phyloP scores from a whole-genome alignment of 2,113 vertebrate genomes.

The Lophotis ruficrista region DNA sequence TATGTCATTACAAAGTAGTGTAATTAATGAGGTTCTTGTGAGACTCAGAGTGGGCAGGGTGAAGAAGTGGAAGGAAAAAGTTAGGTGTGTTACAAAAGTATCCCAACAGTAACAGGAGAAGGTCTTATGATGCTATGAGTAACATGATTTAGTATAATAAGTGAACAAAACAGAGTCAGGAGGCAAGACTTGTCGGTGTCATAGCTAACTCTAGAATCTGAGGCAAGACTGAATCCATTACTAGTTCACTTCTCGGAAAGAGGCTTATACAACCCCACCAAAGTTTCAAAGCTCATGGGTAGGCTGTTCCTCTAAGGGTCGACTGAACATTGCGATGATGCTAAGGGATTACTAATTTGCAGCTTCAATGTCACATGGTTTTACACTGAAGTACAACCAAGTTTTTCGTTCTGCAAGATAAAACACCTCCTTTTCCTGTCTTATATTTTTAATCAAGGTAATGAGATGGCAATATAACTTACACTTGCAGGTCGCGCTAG shows the following conservation, averaged over 20 bases:
- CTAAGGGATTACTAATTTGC: background rate
- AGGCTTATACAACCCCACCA: background rate
- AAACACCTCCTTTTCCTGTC: background rate
- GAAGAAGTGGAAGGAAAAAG: background rate
- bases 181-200: background rate
- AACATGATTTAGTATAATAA: background rate
- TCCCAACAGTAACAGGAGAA: background rate
- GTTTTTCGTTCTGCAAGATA: background rate
- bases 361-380: background rate
- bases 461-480: background rate
- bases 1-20: background rate
- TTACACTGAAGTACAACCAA: background rate
- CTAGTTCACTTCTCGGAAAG: background rate
- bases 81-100: background rate
- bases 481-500: background rate
- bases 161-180: background rate
- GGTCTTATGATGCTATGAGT: background rate
- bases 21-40: background rate
- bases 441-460: background rate
- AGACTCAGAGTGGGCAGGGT: background rate
- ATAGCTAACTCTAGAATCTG: background rate
- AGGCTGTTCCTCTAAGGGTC: background rate
- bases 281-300: background rate
- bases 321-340: background rate
- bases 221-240: background rate